Base-by-base conservation (phyloP, 2,113 vertebrate species). In the Strix aluco region DNA sequence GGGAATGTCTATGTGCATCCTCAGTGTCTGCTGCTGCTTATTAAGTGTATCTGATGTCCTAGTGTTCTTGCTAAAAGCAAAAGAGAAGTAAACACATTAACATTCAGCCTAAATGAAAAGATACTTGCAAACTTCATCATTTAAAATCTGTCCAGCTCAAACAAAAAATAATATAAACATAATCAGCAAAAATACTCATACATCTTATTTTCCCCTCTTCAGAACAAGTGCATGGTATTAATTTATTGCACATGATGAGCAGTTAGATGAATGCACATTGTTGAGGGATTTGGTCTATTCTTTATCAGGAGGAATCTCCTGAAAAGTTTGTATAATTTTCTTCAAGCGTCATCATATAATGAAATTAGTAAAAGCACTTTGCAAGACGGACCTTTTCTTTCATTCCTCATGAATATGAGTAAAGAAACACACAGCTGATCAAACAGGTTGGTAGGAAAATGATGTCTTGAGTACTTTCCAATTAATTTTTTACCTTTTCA, bases 1-100 rank as follows among this genome's bases (percentile, higher is more conserved):
- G 88, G 99, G 99, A 94, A 99, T 99, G 95, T 99, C 99, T 62
- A 99, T 99, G 97, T 99, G 99, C 99, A 99, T 99, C 84, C 99
- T 97, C 80, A 99, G 93, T 0, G 99, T 99, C 97, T 99, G 99
- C 94, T 99, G 99, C 96, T 99, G 99, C 96, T 99, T 99, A 96
- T 99, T 99, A 86, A 99, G 97, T 3, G 99, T 99, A 88, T 99
- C 99, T 2, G 99, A 99, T 3, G 99, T 99, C 91, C 99, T 98
- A 5, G 99, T 99, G 93, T 99, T 99, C 97, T 99, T 99, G 97
- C 99, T 99, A 97, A 55, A 96, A 92, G 97, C 42, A 96, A 87
- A 92, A 85, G 42, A 80, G n/a, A 81, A 46, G 62, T 0, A 12
- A n/a, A 57, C 3, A 70, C 1, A 15, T 96, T 52, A 94, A 70